phyloP scores from a whole-genome alignment of 1,140 invertebrate species.

The Bombus soroeensis region DNA sequence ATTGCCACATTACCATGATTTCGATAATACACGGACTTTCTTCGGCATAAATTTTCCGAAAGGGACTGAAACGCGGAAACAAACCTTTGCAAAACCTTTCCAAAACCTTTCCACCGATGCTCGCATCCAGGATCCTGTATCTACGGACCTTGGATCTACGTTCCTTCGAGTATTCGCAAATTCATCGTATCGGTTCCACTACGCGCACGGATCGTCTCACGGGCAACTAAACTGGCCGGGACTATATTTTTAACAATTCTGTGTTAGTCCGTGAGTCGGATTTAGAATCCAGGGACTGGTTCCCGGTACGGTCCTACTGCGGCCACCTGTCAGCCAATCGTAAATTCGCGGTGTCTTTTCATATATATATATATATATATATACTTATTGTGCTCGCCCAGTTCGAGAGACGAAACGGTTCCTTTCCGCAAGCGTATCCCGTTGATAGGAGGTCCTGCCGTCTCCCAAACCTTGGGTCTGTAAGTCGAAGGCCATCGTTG shows the following conservation, averaged over 20 bases:
- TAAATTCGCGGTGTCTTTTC: conserved; percentile 61
- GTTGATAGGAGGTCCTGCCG: conserved; percentile 58
- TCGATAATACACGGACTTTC: too few species aligned
- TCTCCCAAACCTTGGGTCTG: conserved; percentile 66
- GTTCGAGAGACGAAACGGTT: conserved; percentile 50
- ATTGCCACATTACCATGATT: too few species aligned
- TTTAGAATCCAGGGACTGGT: conserved; percentile 44
- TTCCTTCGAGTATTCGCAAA: too few species aligned
- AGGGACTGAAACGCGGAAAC: not conserved
- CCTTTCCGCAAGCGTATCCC: conserved; percentile 55
- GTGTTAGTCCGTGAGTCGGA: not conserved
- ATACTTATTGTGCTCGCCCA: conserved; percentile 46
- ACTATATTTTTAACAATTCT: not conserved
- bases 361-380: not conserved
- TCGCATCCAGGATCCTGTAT: too few species aligned
- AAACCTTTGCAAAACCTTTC: not conserved
- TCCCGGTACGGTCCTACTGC: conserved; percentile 23
- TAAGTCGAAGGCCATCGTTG: conserved; percentile 71
- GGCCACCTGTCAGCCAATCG: conserved; percentile 50
- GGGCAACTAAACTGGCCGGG: not conserved
- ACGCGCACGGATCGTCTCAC: too few species aligned
- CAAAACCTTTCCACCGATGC: too few species aligned
- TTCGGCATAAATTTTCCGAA: not conserved
- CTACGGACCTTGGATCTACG: too few species aligned
- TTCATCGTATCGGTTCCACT: not conserved